A percentile compares a stretch with the other conserved stretches of the same genome.
phyloP scores from a whole-genome alignment of 2,113 vertebrate genomes.

The Ahaetulla prasina region DNA sequence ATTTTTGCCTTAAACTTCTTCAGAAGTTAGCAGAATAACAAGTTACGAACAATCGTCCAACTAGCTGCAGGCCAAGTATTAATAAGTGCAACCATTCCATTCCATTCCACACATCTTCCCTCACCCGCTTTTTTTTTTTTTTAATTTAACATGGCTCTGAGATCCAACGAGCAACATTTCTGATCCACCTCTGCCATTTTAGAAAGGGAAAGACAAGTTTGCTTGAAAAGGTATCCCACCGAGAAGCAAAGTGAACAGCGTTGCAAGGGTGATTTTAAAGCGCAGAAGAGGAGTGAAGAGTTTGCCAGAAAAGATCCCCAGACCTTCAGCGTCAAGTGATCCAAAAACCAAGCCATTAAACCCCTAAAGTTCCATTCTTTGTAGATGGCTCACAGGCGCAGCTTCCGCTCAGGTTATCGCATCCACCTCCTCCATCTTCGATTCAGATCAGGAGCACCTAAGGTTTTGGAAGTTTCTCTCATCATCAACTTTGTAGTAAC shows the following conservation, averaged over 20 bases:
- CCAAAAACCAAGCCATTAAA: slow-evolving; percentile 34
- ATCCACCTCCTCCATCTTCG: slow-evolving; percentile 32
- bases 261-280: slow-evolving; percentile 1
- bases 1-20: background rate
- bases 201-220: slow-evolving; percentile 9
- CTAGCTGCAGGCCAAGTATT: background rate
- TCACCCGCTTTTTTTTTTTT: background rate
- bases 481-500: background rate
- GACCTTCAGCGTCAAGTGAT: slow-evolving; percentile 18
- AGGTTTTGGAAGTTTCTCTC: slow-evolving; percentile 27
- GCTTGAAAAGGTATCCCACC: background rate
- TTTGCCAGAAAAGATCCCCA: background rate
- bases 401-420: slow-evolving; percentile 28
- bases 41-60: background rate
- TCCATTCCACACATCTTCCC: background rate
- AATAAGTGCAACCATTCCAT: background rate
- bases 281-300: background rate
- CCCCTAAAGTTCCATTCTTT: slow-evolving; percentile 41
- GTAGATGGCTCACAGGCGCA: slow-evolving; percentile 32
- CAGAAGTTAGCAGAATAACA: background rate
- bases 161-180: slow-evolving; percentile 7
- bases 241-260: background rate
- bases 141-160: background rate
- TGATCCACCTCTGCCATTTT: background rate
- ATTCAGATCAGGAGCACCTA: slow-evolving; percentile 37